Base-by-base conservation (phyloP, 2,113 vertebrate genomes). In the Daphoenositta chrysoptera region DNA sequence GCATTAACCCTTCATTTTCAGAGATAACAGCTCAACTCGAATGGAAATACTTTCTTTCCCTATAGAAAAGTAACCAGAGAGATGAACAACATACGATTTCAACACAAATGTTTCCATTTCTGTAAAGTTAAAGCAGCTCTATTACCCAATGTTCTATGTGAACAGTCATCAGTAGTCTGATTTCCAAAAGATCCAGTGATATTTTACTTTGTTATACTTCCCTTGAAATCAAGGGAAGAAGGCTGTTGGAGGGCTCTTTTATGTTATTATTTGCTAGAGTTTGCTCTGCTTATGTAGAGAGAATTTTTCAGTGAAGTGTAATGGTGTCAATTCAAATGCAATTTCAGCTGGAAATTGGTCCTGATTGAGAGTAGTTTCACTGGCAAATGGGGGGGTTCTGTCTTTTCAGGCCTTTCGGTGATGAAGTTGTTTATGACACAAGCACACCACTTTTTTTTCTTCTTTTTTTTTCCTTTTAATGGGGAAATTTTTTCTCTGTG, bases 291-390 rank as follows among this genome's bases (percentile, higher is more conserved):
- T 85, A 15, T 13, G 8, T 1, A 58, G 47, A 63, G 31, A 54
- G 35, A 37, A 20, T 50, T 93, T 91, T 87, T 91, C 58, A 80
- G 63, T 73, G 16, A 83, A 76, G 30, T 83, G 15, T 61, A 80
- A 66, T 91, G 47, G 27, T 88, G 27, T 70, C 79, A 83, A 90
- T 96, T 95, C 75, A 90, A 83, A 90, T 51, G 39, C 37, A 90
- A 76, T 95, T 96, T 80, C 58, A 63, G 28, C 27, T 90, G 47
- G 24, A 94, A 93, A 56, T 80, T 66, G 66, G 9, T 92, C 48
- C n/a, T 63, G 30, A 61, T 33, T 85, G 50, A 83, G 47, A 57
- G 27, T 21, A 73, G 51, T 90, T 95, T 92, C 33, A 50, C 60
- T 88, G n/a, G 42, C 6, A 90, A 47, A 85, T 66, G 21, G 21